Percentiles rank a stretch among this genome's conserved stretches.
These are phyloP conservation scores for Heterodera schachtii DNA, from an alignment of 1,140 invertebrate genomes.

Conservation along the genomic window DNA sequence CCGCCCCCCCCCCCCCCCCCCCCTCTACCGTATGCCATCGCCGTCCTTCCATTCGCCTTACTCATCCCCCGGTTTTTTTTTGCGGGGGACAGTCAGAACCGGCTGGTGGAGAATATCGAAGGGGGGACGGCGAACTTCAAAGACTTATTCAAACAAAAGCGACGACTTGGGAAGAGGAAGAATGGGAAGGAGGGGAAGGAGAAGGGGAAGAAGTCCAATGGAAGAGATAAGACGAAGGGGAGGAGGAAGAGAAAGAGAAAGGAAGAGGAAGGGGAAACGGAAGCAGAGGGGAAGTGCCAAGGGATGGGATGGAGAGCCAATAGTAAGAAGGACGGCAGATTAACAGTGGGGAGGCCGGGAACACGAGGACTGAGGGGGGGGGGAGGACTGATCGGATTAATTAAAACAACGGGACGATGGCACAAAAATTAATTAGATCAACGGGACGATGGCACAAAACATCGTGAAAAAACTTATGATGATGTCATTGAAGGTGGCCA, in stretches of 20 bases:
- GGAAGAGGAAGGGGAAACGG: no score
- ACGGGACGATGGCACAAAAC: no score
- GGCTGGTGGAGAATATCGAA: neutral
- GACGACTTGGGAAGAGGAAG: neutral
- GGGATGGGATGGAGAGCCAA: no score
- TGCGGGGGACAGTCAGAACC: neutral
- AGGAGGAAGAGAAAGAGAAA: no score
- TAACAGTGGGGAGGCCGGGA: neutral
- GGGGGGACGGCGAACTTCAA: conserved; percentile 4
- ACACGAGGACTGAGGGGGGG: no score
- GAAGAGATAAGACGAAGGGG: no score
- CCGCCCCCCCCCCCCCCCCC: neutral
- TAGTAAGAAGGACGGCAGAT: no score
- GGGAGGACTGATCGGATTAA: no score
- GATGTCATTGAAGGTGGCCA: no score
- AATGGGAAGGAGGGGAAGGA: neutral
- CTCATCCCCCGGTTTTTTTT: neutral
- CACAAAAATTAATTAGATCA: no score
- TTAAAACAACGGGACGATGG: no score
- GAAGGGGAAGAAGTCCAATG: neutral
- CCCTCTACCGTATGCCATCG: conserved; percentile 8
- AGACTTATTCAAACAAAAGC: neutral
- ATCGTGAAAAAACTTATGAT: no score
- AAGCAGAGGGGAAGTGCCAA: neutral
- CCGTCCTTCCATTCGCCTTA: neutral